Conservation (phyloP, 2,113 vertebrate species). For the Pelmatolapia mariae region DNA sequence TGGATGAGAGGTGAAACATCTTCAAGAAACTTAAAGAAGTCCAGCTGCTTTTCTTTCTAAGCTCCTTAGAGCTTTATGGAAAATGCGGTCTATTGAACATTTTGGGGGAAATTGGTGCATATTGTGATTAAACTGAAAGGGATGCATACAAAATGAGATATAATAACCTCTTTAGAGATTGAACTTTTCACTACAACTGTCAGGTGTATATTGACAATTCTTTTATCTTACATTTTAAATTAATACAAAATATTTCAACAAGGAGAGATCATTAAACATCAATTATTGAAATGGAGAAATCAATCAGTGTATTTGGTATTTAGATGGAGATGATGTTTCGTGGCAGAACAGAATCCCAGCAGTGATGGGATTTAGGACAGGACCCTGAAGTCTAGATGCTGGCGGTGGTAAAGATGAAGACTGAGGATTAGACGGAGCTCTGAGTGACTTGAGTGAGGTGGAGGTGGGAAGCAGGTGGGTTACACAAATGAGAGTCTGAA, state of each 20-base stretch:
- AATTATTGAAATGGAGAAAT: not conserved
- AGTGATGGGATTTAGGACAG: not conserved
- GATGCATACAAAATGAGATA: not conserved
- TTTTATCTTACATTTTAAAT: not conserved
- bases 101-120: not conserved
- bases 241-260: not conserved
- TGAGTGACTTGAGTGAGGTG: not conserved
- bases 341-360: not conserved
- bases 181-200: not conserved
- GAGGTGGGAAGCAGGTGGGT: not conserved
- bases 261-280: not conserved
- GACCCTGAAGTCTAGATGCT: not conserved
- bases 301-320: not conserved
- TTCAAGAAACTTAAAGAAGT: not conserved
- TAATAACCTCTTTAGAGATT: not conserved
- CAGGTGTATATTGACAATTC: not conserved
- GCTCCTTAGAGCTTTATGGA: not conserved
- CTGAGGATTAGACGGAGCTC: not conserved
- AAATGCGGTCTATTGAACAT: not conserved
- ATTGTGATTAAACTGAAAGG: not conserved
- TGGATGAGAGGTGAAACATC: too few relatives aligned
- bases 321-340: not conserved
- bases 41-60: not conserved
- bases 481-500: not conserved
- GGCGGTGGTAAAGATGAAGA: not conserved